phyloP scores from a whole-genome alignment of 2,888 invertebrate genomes.

The Chloroclysta siterata region DNA sequence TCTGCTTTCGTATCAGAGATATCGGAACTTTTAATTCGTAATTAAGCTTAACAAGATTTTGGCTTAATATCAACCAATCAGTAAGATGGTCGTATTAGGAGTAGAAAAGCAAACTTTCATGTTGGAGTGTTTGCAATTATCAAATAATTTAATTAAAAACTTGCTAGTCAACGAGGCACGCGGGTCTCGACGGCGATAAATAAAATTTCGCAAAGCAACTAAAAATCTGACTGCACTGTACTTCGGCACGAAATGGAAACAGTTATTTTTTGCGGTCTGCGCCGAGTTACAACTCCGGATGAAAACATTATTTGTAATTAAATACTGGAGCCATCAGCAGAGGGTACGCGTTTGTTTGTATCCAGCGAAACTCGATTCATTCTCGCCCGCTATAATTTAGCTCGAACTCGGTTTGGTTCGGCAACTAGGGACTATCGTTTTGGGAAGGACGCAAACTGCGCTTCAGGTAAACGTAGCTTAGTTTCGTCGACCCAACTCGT shows the following conservation, averaged over 20 bases:
- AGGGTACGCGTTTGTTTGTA: constrained; percentile 26
- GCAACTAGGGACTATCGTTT: constrained; percentile 26
- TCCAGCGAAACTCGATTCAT: constrained; percentile 28
- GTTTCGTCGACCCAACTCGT: constrained; percentile 26
- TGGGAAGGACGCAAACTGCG: constrained; percentile 24
- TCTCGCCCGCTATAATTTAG: constrained; percentile 29
- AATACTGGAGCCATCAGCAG: constrained; percentile 37
- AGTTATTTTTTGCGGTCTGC: constrained; percentile 53
- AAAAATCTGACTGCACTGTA: constrained; percentile 44
- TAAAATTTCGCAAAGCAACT: constrained; percentile 66
- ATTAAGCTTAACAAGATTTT: neutral
- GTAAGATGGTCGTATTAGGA: neutral
- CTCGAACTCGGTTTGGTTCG: constrained; percentile 27
- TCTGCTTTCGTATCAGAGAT: neutral
- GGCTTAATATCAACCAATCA: neutral
- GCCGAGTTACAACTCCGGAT: constrained; percentile 42
- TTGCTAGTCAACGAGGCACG: constrained; percentile 60
- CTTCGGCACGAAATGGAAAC: constrained; percentile 50
- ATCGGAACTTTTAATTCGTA: neutral
- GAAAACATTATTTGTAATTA: constrained; percentile 44
- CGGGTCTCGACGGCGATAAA: constrained; percentile 68
- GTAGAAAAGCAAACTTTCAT: neutral
- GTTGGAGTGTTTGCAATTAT: constrained; percentile 44
- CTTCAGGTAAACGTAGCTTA: constrained; percentile 34
- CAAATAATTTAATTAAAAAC: constrained; percentile 79